Percentiles rank a stretch among this genome's conserved stretches.
phyloP scores from a whole-genome alignment of 1,140 invertebrate species.

The Lepidostoma basale region DNA sequence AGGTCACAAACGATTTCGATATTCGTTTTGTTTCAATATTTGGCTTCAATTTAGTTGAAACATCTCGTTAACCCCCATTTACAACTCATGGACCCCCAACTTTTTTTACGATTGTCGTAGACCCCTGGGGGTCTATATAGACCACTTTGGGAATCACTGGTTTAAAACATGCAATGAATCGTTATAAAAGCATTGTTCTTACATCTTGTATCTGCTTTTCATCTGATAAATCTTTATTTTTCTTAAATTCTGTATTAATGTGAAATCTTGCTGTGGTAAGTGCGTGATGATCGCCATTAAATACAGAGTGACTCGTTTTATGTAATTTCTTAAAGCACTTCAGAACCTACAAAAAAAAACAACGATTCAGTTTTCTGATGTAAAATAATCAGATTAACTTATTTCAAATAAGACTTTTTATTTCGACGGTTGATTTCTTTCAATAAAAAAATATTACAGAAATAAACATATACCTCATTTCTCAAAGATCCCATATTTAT shows the following conservation, averaged over 20 bases:
- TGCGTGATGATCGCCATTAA: constrained; percentile 65
- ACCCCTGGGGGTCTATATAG: too few relatives aligned
- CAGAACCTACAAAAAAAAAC: constrained; percentile 62
- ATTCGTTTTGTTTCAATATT: too few relatives aligned
- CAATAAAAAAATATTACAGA: neutral
- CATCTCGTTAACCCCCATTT: too few relatives aligned
- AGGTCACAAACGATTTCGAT: too few relatives aligned
- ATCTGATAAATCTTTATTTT: constrained; percentile 65
- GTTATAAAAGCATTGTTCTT: too few relatives aligned
- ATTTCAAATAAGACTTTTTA: too few relatives aligned
- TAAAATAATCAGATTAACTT: too few relatives aligned
- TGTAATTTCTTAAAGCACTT: constrained; percentile 69
- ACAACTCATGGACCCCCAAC: too few relatives aligned
- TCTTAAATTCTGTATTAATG: constrained; percentile 71
- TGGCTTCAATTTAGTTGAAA: too few relatives aligned
- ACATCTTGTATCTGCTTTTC: constrained; percentile 63
- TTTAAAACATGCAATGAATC: too few relatives aligned
- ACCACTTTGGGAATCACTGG: too few relatives aligned
- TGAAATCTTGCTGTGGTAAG: constrained; percentile 63
- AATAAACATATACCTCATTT: constrained; percentile 4
- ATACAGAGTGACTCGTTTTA: constrained; percentile 65
- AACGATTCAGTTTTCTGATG: neutral
- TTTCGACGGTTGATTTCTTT: neutral
- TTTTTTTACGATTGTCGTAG: too few relatives aligned
- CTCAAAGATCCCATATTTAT: constrained; percentile 19